Evolutionary conservation across 2,888 invertebrate genomes (phyloP).

Genomic region (Erebia aethiops): DNA sequence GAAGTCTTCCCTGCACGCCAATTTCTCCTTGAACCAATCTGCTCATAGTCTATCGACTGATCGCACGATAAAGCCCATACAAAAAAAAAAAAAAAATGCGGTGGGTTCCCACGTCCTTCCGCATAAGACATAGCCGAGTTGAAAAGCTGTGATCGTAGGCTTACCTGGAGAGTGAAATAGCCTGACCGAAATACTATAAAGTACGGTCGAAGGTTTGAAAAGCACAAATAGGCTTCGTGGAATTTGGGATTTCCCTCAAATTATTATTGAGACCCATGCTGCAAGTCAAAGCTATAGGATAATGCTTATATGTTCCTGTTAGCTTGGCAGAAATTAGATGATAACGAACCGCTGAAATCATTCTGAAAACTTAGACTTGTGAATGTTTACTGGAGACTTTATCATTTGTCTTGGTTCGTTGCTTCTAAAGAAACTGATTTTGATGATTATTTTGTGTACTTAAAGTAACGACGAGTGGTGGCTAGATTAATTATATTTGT

Average conservation of each 20-base stretch:
- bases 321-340: constrained; percentile 29
- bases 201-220: constrained; percentile 2
- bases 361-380: neutral
- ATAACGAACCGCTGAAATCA: neutral
- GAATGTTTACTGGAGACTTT: constrained; percentile 22
- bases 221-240: constrained; percentile 5
- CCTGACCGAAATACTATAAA: neutral
- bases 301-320: constrained; percentile 30
- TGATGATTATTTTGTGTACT: constrained; percentile 31
- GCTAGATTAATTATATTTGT: constrained; percentile 21
- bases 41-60: too few species aligned
- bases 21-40: too few species aligned
- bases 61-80: too few species aligned
- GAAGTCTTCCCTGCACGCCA: too few species aligned
- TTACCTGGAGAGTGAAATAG: constrained; percentile 6
- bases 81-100: too few species aligned
- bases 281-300: constrained; percentile 20
- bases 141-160: constrained; percentile 23
- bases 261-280: neutral
- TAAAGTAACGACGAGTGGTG: constrained; percentile 27
- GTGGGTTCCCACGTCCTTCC: too few species aligned
- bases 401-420: constrained; percentile 11
- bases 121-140: too few species aligned
- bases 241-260: neutral
- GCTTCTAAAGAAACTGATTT: constrained; percentile 17